Evolutionary conservation across 2,113 vertebrate genomes (phyloP).

Genomic region (Lampris incognitus): DNA sequence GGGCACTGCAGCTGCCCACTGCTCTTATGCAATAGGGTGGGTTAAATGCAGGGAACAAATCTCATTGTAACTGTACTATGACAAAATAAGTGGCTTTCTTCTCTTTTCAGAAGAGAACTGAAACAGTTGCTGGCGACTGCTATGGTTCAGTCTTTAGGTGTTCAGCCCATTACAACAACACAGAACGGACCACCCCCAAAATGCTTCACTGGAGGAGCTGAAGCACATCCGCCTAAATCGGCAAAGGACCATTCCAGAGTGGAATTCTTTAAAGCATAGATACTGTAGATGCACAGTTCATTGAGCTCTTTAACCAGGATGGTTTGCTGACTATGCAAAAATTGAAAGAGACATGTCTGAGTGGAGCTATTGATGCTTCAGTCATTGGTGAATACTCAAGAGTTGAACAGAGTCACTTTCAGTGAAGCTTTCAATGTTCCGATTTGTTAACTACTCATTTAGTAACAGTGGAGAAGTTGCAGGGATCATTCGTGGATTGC

Average conservation of each 20-base stretch:
- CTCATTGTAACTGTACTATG: too few relatives aligned
- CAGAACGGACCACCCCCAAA: too few relatives aligned
- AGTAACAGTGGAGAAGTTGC: slow-evolving; percentile 1
- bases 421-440: slow-evolving; percentile 1
- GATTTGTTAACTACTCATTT: neutral
- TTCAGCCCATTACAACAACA: neutral
- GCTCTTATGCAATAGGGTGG: too few relatives aligned
- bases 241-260: neutral
- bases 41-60: too few relatives aligned
- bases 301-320: slow-evolving; percentile 1
- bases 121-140: neutral
- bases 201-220: neutral
- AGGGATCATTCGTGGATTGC: neutral
- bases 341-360: too few relatives aligned
- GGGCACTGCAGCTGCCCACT: too few relatives aligned
- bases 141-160: slow-evolving; percentile 3
- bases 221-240: neutral
- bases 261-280: neutral
- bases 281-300: neutral
- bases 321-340: slow-evolving; percentile 3
- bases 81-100: neutral
- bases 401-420: slow-evolving; percentile 6
- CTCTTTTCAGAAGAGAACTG: slow-evolving; percentile 7
- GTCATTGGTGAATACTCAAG: slow-evolving; percentile 4
- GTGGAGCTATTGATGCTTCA: neutral